Conservation (phyloP, 53 echinoderm and acorn worm genomes). For the Antedon mediterranea region DNA sequence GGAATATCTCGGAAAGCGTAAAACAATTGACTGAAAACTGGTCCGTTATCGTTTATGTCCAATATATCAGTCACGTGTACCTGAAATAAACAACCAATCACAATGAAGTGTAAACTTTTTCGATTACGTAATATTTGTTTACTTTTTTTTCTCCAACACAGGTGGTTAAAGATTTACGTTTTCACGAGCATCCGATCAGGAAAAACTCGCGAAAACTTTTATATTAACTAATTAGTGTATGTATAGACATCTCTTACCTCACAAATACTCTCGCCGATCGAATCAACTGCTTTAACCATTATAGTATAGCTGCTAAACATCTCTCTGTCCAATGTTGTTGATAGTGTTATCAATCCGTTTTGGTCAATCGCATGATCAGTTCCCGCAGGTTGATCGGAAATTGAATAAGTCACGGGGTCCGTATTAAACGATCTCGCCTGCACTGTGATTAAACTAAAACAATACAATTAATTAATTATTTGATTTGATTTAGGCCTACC, state of each 20-base stretch:
- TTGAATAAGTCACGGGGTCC: background rate
- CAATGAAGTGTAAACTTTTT: background rate
- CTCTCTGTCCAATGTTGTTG: background rate
- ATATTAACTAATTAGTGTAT: too few relatives aligned
- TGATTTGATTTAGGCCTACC: too few relatives aligned
- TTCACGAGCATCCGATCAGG: too few relatives aligned
- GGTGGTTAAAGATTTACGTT: too few relatives aligned
- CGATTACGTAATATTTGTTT: too few relatives aligned
- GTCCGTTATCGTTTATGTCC: background rate
- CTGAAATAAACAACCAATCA: background rate
- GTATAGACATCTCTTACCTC: too few relatives aligned
- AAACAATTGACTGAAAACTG: background rate
- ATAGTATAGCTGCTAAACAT: background rate
- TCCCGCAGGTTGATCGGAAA: background rate
- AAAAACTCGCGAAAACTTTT: too few relatives aligned
- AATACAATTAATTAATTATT: too few relatives aligned
- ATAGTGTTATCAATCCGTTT: background rate
- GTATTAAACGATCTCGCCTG: background rate
- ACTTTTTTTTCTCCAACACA: too few relatives aligned
- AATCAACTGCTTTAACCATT: background rate
- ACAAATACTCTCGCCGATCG: background rate
- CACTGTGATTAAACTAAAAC: background rate
- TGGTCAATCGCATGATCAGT: background rate
- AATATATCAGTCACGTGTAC: background rate
- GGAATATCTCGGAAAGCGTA: background rate